Percentiles rank a stretch among this genome's conserved stretches.
phyloP scores from a whole-genome alignment of 2,797 vertebrate genomes.

The Anas bahamensis region DNA sequence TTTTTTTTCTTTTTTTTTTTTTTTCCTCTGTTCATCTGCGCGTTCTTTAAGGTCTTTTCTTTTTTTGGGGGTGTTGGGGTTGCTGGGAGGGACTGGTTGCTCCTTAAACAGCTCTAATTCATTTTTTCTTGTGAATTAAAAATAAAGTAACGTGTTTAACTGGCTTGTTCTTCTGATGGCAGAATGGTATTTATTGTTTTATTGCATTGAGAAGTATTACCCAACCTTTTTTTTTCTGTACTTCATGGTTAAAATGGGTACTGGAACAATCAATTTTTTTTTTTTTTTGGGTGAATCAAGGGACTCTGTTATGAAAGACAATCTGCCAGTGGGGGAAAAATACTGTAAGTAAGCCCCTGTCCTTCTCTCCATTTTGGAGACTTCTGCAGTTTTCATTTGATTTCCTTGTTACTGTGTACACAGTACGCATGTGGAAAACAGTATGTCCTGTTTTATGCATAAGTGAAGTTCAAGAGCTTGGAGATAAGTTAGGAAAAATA shows the following conservation, averaged over 20 bases:
- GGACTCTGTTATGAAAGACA: background rate
- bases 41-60: conserved; percentile 18
- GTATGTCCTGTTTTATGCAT: background rate
- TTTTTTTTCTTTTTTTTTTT: conserved; percentile 46
- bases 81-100: background rate
- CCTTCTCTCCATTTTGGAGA: background rate
- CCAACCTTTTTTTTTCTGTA: background rate
- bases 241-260: background rate
- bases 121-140: background rate
- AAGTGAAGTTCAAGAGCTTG: background rate
- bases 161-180: conserved; percentile 43
- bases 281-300: no score
- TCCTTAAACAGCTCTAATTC: background rate
- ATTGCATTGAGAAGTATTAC: background rate
- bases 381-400: background rate
- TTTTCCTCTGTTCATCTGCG: conserved; percentile 20
- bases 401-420: background rate
- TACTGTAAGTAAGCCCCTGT: background rate
- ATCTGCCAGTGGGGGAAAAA: background rate
- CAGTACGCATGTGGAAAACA: background rate
- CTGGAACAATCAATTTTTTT: background rate
- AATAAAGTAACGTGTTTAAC: background rate
- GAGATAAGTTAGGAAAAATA: conserved; percentile 39
- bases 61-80: background rate
- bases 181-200: conserved; percentile 14